phyloP scores from a whole-genome alignment of 2,113 vertebrate species.

The Dipodomys stephensi region DNA sequence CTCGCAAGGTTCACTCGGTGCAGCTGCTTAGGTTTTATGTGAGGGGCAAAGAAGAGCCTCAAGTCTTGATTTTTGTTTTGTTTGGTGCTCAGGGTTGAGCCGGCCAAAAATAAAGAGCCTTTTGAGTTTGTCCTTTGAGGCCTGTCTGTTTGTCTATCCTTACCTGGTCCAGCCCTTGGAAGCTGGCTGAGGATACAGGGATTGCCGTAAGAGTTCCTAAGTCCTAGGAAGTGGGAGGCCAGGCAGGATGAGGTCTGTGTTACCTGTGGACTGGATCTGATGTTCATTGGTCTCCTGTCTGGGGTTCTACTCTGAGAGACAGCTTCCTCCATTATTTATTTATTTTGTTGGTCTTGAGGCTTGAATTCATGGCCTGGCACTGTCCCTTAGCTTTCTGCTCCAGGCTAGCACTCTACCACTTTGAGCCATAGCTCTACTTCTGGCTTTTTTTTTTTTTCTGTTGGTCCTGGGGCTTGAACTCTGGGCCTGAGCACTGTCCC shows the following conservation, averaged over 20 bases:
- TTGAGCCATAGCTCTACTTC: too few relatives aligned
- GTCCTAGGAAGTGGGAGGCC: accelerated
- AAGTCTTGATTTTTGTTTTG: background rate
- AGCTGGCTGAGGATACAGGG: background rate
- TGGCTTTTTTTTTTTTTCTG: background rate
- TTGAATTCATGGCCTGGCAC: too few relatives aligned
- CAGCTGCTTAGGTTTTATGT: constrained; percentile 36
- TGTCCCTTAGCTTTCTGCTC: too few relatives aligned
- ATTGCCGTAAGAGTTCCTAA: background rate
- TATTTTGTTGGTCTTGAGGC: background rate
- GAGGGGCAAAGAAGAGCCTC: background rate
- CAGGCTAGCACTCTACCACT: too few relatives aligned
- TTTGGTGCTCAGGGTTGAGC: background rate
- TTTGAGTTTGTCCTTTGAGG: constrained; percentile 45
- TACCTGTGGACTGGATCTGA: too few relatives aligned
- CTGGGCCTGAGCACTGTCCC: too few relatives aligned
- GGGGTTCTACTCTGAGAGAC: background rate
- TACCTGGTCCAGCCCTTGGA: too few relatives aligned
- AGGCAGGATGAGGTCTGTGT: background rate
- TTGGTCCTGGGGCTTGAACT: too few relatives aligned
- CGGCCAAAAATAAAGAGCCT: constrained; percentile 57
- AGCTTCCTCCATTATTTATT: background rate
- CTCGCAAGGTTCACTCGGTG: background rate
- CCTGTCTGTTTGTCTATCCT: background rate
- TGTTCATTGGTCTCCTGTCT: background rate